Conservation (phyloP, 2,888 invertebrate genomes). For the Andrena trimmerana region DNA sequence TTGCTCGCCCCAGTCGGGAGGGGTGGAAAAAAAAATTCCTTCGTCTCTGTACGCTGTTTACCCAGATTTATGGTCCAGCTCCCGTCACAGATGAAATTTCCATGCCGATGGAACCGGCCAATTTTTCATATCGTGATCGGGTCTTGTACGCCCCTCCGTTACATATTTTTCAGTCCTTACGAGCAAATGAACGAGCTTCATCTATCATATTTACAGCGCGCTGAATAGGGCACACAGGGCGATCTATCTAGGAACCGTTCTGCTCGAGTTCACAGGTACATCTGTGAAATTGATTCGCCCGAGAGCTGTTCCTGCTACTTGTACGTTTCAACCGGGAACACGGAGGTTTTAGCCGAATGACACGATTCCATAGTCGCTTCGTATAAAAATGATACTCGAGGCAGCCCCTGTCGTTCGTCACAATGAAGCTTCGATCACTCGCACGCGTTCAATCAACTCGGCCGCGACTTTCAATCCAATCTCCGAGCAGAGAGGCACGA, state of each 20-base stretch:
- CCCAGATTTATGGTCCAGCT: constrained; percentile 55
- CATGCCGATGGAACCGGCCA: constrained; percentile 44
- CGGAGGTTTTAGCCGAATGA: no score
- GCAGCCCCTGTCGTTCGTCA: background rate
- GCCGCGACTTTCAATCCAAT: constrained; percentile 43
- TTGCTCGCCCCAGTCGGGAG: background rate
- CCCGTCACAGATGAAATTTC: constrained; percentile 60
- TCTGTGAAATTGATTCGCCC: constrained; percentile 37
- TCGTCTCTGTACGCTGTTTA: constrained; percentile 50
- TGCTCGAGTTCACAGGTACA: background rate
- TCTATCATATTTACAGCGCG: constrained; percentile 47
- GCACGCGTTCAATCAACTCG: background rate
- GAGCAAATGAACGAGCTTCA: constrained; percentile 56
- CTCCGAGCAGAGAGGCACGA: constrained; percentile 16
- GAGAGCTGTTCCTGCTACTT: background rate
- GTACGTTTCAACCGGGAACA: no score
- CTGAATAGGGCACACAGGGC: background rate
- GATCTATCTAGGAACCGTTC: constrained; percentile 17
- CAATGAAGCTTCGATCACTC: background rate
- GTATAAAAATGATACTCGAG: no score
- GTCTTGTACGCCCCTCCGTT: constrained; percentile 37
- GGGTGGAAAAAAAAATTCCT: constrained; percentile 2
- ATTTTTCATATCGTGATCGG: constrained; percentile 56
- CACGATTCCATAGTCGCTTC: no score
- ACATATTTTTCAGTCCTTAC: constrained; percentile 61